phyloP scores from a whole-genome alignment of 2,888 invertebrate species.

The Drosophila austrosaltans region DNA sequence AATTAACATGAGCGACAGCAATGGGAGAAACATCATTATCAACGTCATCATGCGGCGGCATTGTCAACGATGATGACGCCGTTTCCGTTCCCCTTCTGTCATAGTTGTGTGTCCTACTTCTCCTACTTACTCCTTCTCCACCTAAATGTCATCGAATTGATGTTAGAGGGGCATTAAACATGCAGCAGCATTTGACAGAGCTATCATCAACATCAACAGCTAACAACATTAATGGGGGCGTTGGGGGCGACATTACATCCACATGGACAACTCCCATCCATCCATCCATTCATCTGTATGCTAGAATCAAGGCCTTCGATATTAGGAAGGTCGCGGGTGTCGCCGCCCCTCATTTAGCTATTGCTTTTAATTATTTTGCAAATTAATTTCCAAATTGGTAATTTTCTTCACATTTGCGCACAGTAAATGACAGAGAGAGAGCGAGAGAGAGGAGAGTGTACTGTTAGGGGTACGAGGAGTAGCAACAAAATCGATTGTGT shows the following conservation, averaged over 20 bases:
- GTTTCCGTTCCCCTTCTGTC: too few species aligned
- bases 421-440: slow-evolving; percentile 3
- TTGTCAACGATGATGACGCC: slow-evolving; percentile 53
- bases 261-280: not conserved
- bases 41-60: slow-evolving; percentile 53
- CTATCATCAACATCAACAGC: slow-evolving; percentile 76
- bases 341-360: slow-evolving; percentile 38
- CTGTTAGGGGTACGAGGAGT: not conserved
- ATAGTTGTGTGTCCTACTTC: not conserved
- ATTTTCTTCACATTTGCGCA: slow-evolving; percentile 70
- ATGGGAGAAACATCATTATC: slow-evolving; percentile 74
- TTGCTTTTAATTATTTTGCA: slow-evolving; percentile 75
- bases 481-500: slow-evolving; percentile 9
- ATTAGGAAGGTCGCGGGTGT: slow-evolving; percentile 27
- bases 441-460: not conserved
- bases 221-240: slow-evolving; percentile 72
- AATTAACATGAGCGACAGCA: slow-evolving; percentile 72
- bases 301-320: slow-evolving; percentile 51
- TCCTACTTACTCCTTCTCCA: slow-evolving; percentile 8
- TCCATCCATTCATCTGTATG: slow-evolving; percentile 3
- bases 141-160: slow-evolving; percentile 55
- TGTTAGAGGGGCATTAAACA: slow-evolving; percentile 73
- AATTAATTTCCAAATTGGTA: slow-evolving; percentile 80
- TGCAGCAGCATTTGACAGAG: slow-evolving; percentile 75
- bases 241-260: slow-evolving; percentile 33